Base-by-base conservation (phyloP, 2,888 invertebrate species). In the Melieria crassipennis region DNA sequence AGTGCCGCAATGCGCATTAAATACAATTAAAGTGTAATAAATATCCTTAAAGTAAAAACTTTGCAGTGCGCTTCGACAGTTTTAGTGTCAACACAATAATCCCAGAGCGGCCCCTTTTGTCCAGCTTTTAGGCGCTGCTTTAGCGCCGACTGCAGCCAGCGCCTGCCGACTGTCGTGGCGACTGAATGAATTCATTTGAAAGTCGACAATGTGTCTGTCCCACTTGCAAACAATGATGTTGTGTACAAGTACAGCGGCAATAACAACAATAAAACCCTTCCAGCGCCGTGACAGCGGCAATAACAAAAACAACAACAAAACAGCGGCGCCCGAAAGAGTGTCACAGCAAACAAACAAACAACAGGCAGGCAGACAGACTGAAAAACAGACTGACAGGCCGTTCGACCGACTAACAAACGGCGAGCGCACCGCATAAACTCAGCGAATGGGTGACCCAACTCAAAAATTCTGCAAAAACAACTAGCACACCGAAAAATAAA, bases 1-100 rank as follows among this genome's bases (percentile, higher is more conserved):
- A 30, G 30, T 3, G 30, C 30, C 30, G 30, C 30, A 30, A 30
- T 30, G 30, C 30, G 67, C 65, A 73, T 73, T 67, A 67, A 64
- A 57, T 70, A 70, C 65, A 64, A 73, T 73, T 63, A 70, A 68
- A 73, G 57, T 61, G 61, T 68, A 70, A 68, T 70, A 73, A 70
- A 73, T 68, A 62, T 58, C 57, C 43, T 46, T 5, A 48, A 63
- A 61, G 13, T 56, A 57, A 10, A 47, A 58, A 66, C 13, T 58
- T 58, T 47, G 43, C 46, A 58, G 47, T 57, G 30, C 30, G 4
- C 13, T 67, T 68, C 63, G 64, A 64, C 68, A 58, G 67, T 64
- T 50, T 47, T 68, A 71, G 56, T 68, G 68, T 68, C 55, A 71
- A 67, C 57, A 50, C 42, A 10, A 46, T 61, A 60, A 46, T 16